Base-by-base conservation (phyloP, 2,888 invertebrate species). In the Cotesia congregata region DNA sequence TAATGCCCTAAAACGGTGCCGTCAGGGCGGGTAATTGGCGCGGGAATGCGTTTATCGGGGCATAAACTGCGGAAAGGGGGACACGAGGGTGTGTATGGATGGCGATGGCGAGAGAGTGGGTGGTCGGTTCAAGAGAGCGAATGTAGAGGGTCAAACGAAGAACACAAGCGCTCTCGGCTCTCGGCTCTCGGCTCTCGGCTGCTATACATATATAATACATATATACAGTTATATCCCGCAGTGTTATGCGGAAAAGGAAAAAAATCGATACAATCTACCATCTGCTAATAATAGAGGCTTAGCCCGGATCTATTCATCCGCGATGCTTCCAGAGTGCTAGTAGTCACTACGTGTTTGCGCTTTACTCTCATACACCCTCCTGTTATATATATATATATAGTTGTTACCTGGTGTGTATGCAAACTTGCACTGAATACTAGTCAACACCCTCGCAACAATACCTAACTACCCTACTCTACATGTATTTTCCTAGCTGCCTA, bases 181-280 rank as follows among this genome's bases (percentile, higher is more conserved):
- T 30, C 15, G 74, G 74, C 67, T 67, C 40, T 30, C 74, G 17
- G 12, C 12, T 40, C 50, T 50, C 20, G 15, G 30, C 17, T 15
- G 15, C 15, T 67, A 15, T 6, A 5, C 3, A 38, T 67, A 67
- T 67, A 67, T 67, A 30, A 77, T 62, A 65, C 75, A 71, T 59
- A 78, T 50, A 61, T 70, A 73, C 70, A 60, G 67, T 59, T 62
- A 39, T 67, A 67, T 67, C 38, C 40, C 15, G n/a, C n/a, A 39
- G 72, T 6, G 30, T 30, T 30, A 71, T 68, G 50, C 72, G 67
- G 50, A 79, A 73, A 74, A 76, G 62, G 79, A 81, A 85, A 87
- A 85, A 87, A 87, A 88, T 88, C 88, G 87, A 88, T 88, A 86
- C 85, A 88, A 88, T 88, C 87, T 87, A 83, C 85, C 87, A 87